Evolutionary conservation across 2,113 vertebrate genomes (phyloP).

Genomic region (Empidonax traillii): DNA sequence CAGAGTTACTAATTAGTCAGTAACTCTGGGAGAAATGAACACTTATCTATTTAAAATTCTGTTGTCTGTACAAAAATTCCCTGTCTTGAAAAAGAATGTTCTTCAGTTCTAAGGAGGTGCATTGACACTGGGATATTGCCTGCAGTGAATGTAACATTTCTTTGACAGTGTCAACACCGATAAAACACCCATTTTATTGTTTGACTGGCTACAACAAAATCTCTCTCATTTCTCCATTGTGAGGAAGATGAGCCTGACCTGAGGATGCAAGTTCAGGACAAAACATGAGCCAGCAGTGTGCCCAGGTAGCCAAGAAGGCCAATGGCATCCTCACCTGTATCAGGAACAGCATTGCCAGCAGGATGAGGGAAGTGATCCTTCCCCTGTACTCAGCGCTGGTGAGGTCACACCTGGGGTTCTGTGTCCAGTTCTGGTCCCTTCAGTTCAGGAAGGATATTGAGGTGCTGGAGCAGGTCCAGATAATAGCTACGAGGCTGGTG

Average conservation of each 20-base stretch:
- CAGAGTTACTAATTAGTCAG: background rate
- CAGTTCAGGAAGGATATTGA: too few species aligned
- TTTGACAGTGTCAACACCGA: background rate
- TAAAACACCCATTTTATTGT: background rate
- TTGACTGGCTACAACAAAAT: background rate
- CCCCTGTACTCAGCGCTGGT: too few species aligned
- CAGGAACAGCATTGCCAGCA: too few species aligned
- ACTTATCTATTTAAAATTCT: background rate
- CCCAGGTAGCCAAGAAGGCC: too few species aligned
- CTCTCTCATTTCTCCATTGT: background rate
- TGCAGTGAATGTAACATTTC: background rate
- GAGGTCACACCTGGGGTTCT: too few species aligned
- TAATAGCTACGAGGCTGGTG: too few species aligned
- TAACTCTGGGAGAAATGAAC: background rate
- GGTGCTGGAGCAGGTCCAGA: too few species aligned
- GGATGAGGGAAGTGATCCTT: too few species aligned
- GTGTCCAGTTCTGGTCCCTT: too few species aligned
- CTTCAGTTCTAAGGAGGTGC: background rate
- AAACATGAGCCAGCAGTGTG: background rate
- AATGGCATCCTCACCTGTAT: too few species aligned
- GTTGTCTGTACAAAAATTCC: background rate
- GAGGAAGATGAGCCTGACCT: background rate
- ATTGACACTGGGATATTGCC: background rate
- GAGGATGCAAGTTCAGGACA: background rate
- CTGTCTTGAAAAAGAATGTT: background rate